These are phyloP conservation scores for Gasterosteus aculeatus DNA, from an alignment of 2,113 vertebrate species.

Conservation along the genomic window DNA sequence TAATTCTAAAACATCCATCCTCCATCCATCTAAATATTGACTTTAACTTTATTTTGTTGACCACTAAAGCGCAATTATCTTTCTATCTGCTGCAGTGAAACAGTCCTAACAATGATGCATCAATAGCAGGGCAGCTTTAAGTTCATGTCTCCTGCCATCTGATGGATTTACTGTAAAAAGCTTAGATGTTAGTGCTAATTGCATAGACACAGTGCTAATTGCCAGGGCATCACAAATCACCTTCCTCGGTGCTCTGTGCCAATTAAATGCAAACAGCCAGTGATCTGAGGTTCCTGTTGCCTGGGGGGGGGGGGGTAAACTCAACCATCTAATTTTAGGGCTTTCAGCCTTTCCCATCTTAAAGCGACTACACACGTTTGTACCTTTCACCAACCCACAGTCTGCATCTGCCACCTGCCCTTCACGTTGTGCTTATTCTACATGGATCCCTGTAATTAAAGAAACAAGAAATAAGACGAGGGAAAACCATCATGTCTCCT, in stretches of 20 bases:
- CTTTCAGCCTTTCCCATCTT: conserved; percentile 35
- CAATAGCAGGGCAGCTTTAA: not conserved
- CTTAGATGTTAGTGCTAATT: conserved; percentile 33
- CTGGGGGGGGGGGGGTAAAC: conserved; percentile 17
- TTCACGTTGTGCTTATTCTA: not conserved
- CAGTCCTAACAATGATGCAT: not conserved
- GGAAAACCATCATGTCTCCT: not conserved
- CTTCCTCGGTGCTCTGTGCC: conserved; percentile 2
- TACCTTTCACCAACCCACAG: conserved; percentile 15
- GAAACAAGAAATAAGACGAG: not conserved
- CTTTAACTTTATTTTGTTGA: not conserved
- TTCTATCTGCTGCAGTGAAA: not conserved
- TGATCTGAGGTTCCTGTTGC: conserved; percentile 35
- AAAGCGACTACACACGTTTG: conserved; percentile 1
- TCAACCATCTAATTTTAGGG: conserved; percentile 44
- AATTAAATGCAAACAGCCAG: conserved; percentile 38
- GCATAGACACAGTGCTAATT: conserved; percentile 41
- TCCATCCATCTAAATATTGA: not conserved
- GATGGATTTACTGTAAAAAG: conserved; percentile 23
- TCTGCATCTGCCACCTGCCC: not conserved
- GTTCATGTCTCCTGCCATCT: conserved; percentile 2
- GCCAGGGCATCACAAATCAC: conserved; percentile 36
- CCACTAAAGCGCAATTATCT: not conserved
- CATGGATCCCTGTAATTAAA: not conserved
- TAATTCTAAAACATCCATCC: not conserved